phyloP scores from a whole-genome alignment of 2,797 vertebrate species.

The Simalia tracyae region DNA sequence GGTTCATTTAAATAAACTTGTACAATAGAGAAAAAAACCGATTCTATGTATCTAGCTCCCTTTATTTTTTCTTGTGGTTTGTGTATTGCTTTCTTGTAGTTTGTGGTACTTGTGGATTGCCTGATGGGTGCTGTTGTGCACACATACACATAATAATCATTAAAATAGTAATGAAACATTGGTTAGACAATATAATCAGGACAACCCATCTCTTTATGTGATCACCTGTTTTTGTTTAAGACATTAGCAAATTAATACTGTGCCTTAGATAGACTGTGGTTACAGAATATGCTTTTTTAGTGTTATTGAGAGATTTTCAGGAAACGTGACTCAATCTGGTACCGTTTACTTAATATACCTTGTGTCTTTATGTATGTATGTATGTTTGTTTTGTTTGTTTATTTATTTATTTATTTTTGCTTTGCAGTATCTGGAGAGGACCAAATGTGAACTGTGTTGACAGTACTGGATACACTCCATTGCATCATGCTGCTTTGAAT shows the following conservation, averaged over 20 bases:
- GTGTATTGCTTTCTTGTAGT: neutral
- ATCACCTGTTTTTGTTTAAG: neutral
- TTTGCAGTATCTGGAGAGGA: constrained; percentile 93
- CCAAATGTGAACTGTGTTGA: constrained; percentile 98
- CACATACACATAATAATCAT: neutral
- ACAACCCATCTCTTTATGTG: neutral
- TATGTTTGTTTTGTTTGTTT: no score
- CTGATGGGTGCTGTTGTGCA: neutral
- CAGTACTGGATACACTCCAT: constrained; percentile 94
- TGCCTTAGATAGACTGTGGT: neutral
- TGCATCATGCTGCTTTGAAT: constrained; percentile 95
- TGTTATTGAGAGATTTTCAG: constrained; percentile 6
- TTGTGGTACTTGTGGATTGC: neutral
- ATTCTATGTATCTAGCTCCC: neutral
- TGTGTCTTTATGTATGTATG: constrained; percentile 14
- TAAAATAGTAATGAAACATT: neutral
- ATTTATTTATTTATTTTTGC: constrained; percentile 29
- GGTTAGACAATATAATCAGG: neutral
- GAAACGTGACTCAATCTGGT: constrained; percentile 11
- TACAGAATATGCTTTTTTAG: neutral
- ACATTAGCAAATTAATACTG: neutral
- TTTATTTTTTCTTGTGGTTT: neutral
- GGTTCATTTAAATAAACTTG: neutral
- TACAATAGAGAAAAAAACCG: neutral
- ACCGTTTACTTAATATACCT: constrained; percentile 31